Conservation (phyloP, 2,797 vertebrate species). For the Characodon lateralis region DNA sequence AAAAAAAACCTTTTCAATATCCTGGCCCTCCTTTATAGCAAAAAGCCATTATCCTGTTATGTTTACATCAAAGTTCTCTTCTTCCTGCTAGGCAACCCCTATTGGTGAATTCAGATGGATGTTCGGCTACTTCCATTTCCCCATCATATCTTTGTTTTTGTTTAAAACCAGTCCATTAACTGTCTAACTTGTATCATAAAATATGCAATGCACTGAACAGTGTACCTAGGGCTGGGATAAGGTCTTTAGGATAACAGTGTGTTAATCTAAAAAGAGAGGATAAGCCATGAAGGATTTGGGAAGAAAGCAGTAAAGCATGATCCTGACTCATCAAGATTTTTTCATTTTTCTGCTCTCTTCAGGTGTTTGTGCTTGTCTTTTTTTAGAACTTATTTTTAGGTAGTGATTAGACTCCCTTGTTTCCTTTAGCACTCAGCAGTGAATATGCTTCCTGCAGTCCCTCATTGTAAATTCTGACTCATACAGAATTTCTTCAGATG, state of each 20-base stretch:
- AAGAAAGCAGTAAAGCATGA: constrained; percentile 17
- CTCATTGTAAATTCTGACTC: constrained; percentile 51
- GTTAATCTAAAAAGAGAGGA: not conserved
- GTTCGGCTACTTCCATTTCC: not conserved
- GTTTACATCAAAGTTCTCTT: not conserved
- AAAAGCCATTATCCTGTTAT: not conserved
- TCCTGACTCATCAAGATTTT: constrained; percentile 15
- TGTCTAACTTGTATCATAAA: not conserved
- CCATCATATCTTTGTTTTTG: not conserved
- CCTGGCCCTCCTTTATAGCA: not conserved
- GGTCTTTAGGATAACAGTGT: not conserved
- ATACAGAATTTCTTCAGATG: constrained; percentile 44
- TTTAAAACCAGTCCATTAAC: not conserved
- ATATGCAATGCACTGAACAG: not conserved
- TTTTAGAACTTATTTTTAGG: constrained; percentile 34
- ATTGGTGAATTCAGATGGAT: not conserved
- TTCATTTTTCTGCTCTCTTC: constrained; percentile 23
- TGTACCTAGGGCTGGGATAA: not conserved
- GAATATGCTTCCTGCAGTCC: constrained; percentile 39
- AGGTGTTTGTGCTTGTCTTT: constrained; percentile 14
- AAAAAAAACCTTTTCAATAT: not conserved
- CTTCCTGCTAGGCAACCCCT: not conserved
- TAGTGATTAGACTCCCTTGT: constrained; percentile 51
- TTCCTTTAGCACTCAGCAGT: constrained; percentile 45
- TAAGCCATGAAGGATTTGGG: not conserved